These are phyloP conservation scores for Thunnus maccoyii DNA, from an alignment of 2,113 vertebrate genomes.

Conservation along the genomic window DNA sequence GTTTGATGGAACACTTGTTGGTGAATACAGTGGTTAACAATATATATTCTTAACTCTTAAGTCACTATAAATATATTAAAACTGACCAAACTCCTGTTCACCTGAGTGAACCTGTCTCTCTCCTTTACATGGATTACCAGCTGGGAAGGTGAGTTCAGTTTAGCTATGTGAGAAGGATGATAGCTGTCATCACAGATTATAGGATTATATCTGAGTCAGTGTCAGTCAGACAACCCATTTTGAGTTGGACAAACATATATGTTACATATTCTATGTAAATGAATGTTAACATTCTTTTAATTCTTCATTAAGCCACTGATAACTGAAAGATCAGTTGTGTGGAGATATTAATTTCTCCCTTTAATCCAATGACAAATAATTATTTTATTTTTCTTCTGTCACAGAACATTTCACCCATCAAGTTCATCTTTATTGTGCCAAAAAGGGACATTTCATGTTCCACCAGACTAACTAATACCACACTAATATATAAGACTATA, in stretches of 20 bases:
- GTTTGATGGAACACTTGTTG: not conserved
- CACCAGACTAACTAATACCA: not conserved
- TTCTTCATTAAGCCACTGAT: conserved; percentile 6
- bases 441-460: not conserved
- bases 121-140: conserved; percentile 71
- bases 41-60: not conserved
- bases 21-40: not conserved
- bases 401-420: not conserved
- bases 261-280: conserved; percentile 22
- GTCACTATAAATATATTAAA: not conserved
- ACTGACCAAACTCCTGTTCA: conserved; percentile 14
- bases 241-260: not conserved
- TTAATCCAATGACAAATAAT: not conserved
- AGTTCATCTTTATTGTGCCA: not conserved
- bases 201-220: conserved; percentile 77
- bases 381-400: too few species aligned
- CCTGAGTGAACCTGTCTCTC: conserved; percentile 29
- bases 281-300: not conserved
- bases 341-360: not conserved
- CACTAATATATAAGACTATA: not conserved
- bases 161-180: conserved; percentile 72
- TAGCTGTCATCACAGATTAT: conserved; percentile 79
- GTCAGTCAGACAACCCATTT: conserved; percentile 45
- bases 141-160: conserved; percentile 80
- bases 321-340: not conserved